A percentile compares a stretch with the other conserved stretches of the same genome.
Evolutionary conservation across 1,140 invertebrate species (phyloP).

Genomic region (Harpegnathos saltator): DNA sequence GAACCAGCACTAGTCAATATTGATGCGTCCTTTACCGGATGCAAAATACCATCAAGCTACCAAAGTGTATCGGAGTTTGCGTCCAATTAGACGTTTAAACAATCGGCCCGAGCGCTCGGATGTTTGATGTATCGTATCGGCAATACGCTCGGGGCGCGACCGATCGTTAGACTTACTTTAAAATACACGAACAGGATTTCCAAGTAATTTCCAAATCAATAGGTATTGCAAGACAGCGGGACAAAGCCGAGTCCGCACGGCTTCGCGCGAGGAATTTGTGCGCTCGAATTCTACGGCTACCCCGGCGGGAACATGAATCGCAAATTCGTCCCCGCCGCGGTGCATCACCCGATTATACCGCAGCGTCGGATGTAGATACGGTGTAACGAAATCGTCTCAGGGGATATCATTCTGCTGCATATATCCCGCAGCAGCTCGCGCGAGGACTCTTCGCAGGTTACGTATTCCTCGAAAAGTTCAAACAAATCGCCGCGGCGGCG

Average conservation of each 20-base stretch:
- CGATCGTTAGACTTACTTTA: slow-evolving; percentile 20
- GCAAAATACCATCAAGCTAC: neutral
- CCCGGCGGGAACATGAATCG: slow-evolving; percentile 67
- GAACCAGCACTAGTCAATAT: neutral
- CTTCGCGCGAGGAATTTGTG: slow-evolving; percentile 65
- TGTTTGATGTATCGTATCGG: neutral
- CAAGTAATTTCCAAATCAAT: slow-evolving; percentile 71
- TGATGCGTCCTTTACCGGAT: neutral
- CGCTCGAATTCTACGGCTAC: slow-evolving; percentile 43
- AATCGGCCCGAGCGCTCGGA: neutral
- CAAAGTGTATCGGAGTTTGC: neutral
- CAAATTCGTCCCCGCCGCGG: slow-evolving; percentile 66
- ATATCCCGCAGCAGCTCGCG: neutral
- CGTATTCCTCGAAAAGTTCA: slow-evolving; percentile 47
- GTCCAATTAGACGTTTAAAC: neutral
- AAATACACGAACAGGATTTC: slow-evolving; percentile 10
- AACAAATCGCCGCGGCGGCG: neutral
- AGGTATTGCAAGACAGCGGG: slow-evolving; percentile 15
- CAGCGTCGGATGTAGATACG: slow-evolving; percentile 19
- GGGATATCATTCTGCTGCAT: slow-evolving; percentile 52
- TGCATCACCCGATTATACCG: slow-evolving; percentile 39
- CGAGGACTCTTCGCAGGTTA: slow-evolving; percentile 1
- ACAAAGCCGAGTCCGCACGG: slow-evolving; percentile 34
- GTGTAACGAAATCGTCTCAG: slow-evolving; percentile 66
- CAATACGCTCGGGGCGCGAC: neutral